Evolutionary conservation across 1,140 invertebrate species (phyloP).

Genomic region (Drosophila pallidifrons): DNA sequence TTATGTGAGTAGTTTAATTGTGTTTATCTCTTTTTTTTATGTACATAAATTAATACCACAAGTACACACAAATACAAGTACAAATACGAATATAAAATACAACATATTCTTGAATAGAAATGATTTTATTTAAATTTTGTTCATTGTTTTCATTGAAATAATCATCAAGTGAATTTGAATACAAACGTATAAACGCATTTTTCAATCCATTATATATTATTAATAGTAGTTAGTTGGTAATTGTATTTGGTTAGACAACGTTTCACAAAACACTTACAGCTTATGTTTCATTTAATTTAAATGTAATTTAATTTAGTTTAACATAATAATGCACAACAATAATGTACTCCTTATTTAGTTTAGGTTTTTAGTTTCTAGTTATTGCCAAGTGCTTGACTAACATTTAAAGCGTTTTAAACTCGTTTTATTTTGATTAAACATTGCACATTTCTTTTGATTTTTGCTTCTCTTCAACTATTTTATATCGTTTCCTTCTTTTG

Average conservation of each 20-base stretch:
- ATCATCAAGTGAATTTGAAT: conserved; percentile 46
- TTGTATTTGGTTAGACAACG: conserved; percentile 78
- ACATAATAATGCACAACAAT: conserved; percentile 65
- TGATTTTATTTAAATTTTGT: conserved; percentile 62
- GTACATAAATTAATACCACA: conserved; percentile 41
- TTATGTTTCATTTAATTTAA: conserved; percentile 42
- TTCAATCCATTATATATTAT: conserved; percentile 38
- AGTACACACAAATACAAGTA: conserved; percentile 52
- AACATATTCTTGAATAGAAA: conserved; percentile 45
- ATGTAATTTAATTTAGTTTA: conserved; percentile 27
- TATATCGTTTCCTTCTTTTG: conserved; percentile 9
- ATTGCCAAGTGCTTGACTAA: conserved; percentile 67
- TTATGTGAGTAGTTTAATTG: conserved; percentile 25
- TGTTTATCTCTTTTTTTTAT: background rate
- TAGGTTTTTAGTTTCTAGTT: conserved; percentile 66
- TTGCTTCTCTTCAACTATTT: conserved; percentile 13
- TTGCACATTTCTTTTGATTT: conserved; percentile 57
- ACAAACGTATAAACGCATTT: conserved; percentile 77
- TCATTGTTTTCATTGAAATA: conserved; percentile 38
- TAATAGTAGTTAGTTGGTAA: conserved; percentile 60
- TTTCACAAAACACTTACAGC: conserved; percentile 79
- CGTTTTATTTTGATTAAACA: conserved; percentile 58
- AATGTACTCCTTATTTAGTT: conserved; percentile 36
- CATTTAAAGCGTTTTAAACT: conserved; percentile 63
- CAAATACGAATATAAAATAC: conserved; percentile 46